Base-by-base conservation (phyloP, 2,888 invertebrate species). In the Drosophila mimetica region DNA sequence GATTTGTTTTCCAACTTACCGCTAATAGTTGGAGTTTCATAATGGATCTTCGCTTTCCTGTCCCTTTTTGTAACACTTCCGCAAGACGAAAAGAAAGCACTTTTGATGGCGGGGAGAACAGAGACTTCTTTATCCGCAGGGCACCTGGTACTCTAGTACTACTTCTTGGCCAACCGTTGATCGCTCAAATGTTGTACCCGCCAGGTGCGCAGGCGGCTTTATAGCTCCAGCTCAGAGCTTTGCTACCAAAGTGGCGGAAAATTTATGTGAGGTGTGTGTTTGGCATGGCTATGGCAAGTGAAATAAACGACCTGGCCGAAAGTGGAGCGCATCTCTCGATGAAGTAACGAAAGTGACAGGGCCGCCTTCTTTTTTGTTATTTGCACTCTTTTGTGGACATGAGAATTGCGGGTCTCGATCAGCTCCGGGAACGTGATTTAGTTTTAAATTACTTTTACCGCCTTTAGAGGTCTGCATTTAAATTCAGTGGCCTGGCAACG, bases 281-380 rank as follows among this genome's bases (percentile, higher is more conserved):
- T 70, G 44, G 75, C 78, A 75, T 76, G 65, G 46, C 46, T 47
- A 59, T 69, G 69, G 22, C 22, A 22, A 22, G 7, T 25, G 25
- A 25, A 61, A 61, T 57, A 58, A 74, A 76, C 53, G 65, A 8
- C 59, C 36, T 46, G 51, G 55, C 42, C 67, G 55, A 44, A 61
- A 83, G 75, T 80, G 77, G 79, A 79, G 86, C 79, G 75, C 86
- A 83, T 86, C 86, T 79, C 63, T 50, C 71, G 79, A 84, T 75
- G 79, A 81, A 84, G 55, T 78, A 80, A 83, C 75, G 84, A 83
- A 86, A 83, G 86, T 86, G 73, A 86, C 60, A 80, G 64, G 83
- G 55, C 55, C 20, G 55, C 2, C 28, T 8, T 5, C 18, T 25
- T 37, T 57, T 69, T 60, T 18, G n/a, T 52, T 57, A 61, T 60